Percentiles rank a stretch among this genome's conserved stretches.
phyloP scores from a whole-genome alignment of 53 echinoderm and acorn worm species.

The Patiria pectinifera region DNA sequence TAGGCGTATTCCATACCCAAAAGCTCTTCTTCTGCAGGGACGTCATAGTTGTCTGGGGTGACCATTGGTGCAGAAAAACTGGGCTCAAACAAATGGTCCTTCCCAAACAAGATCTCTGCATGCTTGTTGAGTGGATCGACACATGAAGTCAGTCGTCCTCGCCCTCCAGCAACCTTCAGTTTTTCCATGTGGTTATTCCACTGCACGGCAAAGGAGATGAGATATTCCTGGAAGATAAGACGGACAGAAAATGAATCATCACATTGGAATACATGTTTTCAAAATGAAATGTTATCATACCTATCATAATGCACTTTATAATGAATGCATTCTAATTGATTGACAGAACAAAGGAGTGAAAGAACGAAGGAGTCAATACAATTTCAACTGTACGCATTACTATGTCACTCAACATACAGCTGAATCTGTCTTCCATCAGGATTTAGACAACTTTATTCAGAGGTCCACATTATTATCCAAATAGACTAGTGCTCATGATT shows the following conservation, averaged over 20 bases:
- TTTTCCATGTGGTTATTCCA: conserved; percentile 68
- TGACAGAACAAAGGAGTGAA: no score
- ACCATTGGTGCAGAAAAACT: conserved; percentile 75
- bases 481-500: conserved; percentile 8
- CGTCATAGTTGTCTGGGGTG: conserved; percentile 46
- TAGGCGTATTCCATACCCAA: conserved; percentile 77
- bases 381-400: conserved; percentile 46
- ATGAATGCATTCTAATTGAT: background rate
- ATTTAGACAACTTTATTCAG: background rate
- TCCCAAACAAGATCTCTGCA: conserved; percentile 67
- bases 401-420: conserved; percentile 14
- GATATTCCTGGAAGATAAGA: conserved; percentile 66
- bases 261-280: conserved; percentile 34
- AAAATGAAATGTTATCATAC: conserved; percentile 30
- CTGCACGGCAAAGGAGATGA: conserved; percentile 76
- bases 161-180: conserved; percentile 71
- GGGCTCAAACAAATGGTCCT: conserved; percentile 70
- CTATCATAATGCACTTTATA: conserved; percentile 46
- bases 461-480: background rate
- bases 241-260: conserved; percentile 54
- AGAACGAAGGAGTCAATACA: background rate
- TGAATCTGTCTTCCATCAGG: conserved; percentile 8
- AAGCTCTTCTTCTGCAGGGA: conserved; percentile 66
- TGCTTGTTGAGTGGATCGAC: conserved; percentile 70
- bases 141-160: conserved; percentile 57